phyloP scores from a whole-genome alignment of 30 jellyfish, hydroid and myxozoan species.

The Aurelia aurita complex sp. Pacific region DNA sequence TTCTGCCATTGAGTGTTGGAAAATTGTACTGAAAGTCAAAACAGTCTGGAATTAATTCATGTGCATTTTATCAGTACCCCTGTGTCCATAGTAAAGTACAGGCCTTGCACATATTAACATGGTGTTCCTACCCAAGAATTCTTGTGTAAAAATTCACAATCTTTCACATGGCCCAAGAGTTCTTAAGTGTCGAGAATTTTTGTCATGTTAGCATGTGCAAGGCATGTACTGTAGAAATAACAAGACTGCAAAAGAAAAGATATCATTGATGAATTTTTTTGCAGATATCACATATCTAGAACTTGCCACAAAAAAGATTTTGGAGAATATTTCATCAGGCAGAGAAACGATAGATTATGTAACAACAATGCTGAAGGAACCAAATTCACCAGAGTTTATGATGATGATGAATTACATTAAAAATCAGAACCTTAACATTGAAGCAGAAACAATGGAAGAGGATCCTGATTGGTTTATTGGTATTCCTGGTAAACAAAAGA shows the following conservation, averaged over 20 bases:
- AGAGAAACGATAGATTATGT: constrained; percentile 31
- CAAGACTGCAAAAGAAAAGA: no score
- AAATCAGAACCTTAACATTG: constrained; percentile 48
- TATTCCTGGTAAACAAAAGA: constrained; percentile 40
- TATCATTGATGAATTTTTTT: not conserved
- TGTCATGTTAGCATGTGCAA: no score
- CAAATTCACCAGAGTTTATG: constrained; percentile 74
- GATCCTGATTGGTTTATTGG: constrained; percentile 99
- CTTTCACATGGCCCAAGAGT: no score
- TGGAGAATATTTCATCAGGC: constrained; percentile 54
- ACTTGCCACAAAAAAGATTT: constrained; percentile 79
- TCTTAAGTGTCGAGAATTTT: no score
- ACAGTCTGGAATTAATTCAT: no score
- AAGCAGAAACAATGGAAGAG: constrained; percentile 78
- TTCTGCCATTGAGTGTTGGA: no score
- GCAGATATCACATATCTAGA: constrained; percentile 81
- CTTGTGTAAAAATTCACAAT: no score
- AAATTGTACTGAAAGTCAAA: not conserved
- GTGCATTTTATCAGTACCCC: no score
- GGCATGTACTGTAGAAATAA: no score
- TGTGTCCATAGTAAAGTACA: no score
- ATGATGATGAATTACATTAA: constrained; percentile 61
- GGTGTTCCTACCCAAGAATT: no score
- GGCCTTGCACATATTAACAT: no score
- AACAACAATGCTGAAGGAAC: constrained; percentile 38